A percentile compares a stretch with the other conserved stretches of the same genome.
These are phyloP conservation scores for Drosophila buzzatii DNA, from an alignment of 2,888 invertebrate genomes.

Conservation along the genomic window DNA sequence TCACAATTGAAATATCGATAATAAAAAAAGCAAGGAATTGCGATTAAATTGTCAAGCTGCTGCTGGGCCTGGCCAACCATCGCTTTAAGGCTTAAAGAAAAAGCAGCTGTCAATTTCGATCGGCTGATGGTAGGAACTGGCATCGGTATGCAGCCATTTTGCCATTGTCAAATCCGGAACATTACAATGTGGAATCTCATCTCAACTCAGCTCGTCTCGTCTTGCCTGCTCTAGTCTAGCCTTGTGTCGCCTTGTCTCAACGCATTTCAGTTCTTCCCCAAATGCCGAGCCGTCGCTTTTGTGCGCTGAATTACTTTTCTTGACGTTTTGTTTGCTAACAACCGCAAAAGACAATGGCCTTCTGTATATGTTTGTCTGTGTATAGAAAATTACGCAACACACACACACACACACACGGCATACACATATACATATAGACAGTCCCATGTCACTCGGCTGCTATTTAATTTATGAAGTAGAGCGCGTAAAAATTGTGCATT, in stretches of 20 bases:
- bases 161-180: conserved; percentile 35
- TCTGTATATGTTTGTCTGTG: conserved; percentile 24
- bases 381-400: conserved; percentile 49
- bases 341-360: conserved; percentile 71
- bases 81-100: conserved; percentile 20
- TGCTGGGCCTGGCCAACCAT: background rate
- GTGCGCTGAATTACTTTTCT: conserved; percentile 75
- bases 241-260: conserved; percentile 10
- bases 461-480: conserved; percentile 83
- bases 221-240: background rate
- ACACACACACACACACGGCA: conserved; percentile 12
- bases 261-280: conserved; percentile 8
- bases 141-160: conserved; percentile 32
- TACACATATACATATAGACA: conserved; percentile 17
- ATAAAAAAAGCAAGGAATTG: background rate
- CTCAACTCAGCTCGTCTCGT: background rate
- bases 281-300: conserved; percentile 47
- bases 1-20: conserved; percentile 19
- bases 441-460: conserved; percentile 61
- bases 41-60: conserved; percentile 27
- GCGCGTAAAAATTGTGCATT: conserved; percentile 82
- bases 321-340: conserved; percentile 77
- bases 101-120: conserved; percentile 46
- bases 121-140: conserved; percentile 4
- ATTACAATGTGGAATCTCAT: conserved; percentile 36